Base-by-base conservation (phyloP, 2,113 vertebrate species). In the Sprattus sprattus region DNA sequence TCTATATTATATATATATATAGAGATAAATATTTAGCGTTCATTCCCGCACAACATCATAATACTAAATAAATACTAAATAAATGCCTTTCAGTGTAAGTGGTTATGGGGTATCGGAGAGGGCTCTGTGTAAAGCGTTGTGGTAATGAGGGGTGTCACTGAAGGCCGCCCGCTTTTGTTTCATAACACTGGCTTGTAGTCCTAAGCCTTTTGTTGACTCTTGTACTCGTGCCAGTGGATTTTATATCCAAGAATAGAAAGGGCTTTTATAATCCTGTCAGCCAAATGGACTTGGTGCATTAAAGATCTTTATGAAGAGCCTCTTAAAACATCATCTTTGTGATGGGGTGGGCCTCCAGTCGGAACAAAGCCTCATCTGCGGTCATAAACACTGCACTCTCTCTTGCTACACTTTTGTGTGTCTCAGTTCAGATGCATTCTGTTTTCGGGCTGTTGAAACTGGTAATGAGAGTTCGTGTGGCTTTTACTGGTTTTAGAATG, bases 191-290 rank as follows among this genome's bases (percentile, higher is more conserved):
- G n/a, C n/a, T 67, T 9, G n/a, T 67, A 28, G 64, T 7, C 25
- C 64, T 64, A 67, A 67, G 6, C n/a, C 64, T 67, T 67, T 67
- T 28, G 64, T 67, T 67, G 64, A 28, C n/a, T 67, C 25, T 67
- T 67, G 64, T 67, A 28, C 64, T 28, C n/a, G n/a, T 67, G 64
- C 28, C 64, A 28, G 64, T 67, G 64, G 64, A 67, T 67, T 67
- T 67, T 28, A 28, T 67, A 67, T 67, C 64, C 64, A 67, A 67
- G 64, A 67, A 67, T 67, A 67, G 64, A 67, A 67, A 67, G 64
- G 64, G 64, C 64, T 67, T 67, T 67, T 67, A 67, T 67, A 67
- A 67, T 67, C 25, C 64, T 25, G 64, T 67, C 64, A 28, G 64
- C 64, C 64, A 67, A 67, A 67, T 28, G 64, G 64, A 28, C n/a